Evolutionary conservation across 2,797 vertebrate genomes (phyloP).

Genomic region (Apodemus agrarius): DNA sequence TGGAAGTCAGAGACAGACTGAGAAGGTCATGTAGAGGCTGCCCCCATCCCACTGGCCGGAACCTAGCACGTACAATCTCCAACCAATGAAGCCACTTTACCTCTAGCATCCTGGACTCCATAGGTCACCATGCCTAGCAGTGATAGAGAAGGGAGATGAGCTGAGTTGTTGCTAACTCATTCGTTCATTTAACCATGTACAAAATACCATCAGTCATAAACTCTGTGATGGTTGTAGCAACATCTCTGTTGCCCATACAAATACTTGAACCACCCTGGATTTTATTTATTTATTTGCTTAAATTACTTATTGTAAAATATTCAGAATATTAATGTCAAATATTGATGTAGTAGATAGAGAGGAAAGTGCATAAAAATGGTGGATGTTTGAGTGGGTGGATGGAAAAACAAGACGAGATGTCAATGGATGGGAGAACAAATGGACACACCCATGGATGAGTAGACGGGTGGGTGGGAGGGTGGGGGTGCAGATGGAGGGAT

Average conservation of each 20-base stretch:
- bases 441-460: not conserved
- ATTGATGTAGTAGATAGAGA: too few species aligned
- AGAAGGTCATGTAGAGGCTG: not conserved
- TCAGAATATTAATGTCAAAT: not conserved
- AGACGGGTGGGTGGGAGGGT: too few species aligned
- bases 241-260: not conserved
- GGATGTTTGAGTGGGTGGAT: not conserved
- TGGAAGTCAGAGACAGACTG: not conserved
- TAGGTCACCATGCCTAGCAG: not conserved
- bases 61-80: not conserved
- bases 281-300: not conserved
- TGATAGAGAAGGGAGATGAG: not conserved
- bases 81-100: not conserved
- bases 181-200: not conserved
- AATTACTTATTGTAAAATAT: not conserved
- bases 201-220: not conserved
- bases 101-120: not conserved
- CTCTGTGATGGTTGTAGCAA: not conserved
- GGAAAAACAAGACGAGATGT: too few species aligned
- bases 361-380: not conserved
- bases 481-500: not conserved
- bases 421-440: too few species aligned
- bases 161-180: not conserved
- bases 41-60: slow-evolving; percentile 43
- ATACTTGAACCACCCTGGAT: not conserved